Conservation (phyloP, 2,888 invertebrate species). For the Leptinotarsa tumamoca region DNA sequence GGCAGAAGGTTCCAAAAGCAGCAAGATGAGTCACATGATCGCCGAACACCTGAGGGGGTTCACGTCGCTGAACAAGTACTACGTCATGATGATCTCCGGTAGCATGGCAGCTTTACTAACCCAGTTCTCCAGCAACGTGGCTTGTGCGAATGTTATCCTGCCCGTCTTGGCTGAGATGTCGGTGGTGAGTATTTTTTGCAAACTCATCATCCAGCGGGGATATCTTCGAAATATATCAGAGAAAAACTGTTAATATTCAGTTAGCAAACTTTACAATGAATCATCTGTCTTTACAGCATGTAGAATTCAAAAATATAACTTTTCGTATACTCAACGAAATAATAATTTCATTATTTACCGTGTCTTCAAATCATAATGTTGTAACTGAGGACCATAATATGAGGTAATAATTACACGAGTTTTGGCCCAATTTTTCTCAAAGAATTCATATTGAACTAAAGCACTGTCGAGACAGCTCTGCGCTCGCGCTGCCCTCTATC, state of each 20-base stretch:
- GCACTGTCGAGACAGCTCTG: too few species aligned
- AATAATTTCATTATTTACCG: too few species aligned
- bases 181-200: conserved; percentile 54
- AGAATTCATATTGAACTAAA: too few species aligned
- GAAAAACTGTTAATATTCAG: neutral
- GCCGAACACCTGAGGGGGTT: conserved; percentile 79
- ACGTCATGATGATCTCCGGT: conserved; percentile 81
- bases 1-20: conserved; percentile 83
- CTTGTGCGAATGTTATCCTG: conserved; percentile 88
- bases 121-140: conserved; percentile 91
- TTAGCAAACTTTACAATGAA: too few species aligned
- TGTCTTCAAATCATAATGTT: too few species aligned
- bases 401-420: too few species aligned
- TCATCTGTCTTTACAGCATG: too few species aligned
- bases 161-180: conserved; percentile 87
- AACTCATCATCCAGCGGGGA: neutral
- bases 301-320: too few species aligned
- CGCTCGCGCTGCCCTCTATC: too few species aligned
- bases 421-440: too few species aligned
- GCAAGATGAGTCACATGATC: conserved; percentile 80
- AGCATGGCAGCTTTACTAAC: conserved; percentile 85
- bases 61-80: conserved; percentile 72
- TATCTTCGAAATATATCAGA: neutral
- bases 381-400: too few species aligned
- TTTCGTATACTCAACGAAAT: too few species aligned